phyloP scores from a whole-genome alignment of 2,113 vertebrate genomes.

The Anolis sagrei region DNA sequence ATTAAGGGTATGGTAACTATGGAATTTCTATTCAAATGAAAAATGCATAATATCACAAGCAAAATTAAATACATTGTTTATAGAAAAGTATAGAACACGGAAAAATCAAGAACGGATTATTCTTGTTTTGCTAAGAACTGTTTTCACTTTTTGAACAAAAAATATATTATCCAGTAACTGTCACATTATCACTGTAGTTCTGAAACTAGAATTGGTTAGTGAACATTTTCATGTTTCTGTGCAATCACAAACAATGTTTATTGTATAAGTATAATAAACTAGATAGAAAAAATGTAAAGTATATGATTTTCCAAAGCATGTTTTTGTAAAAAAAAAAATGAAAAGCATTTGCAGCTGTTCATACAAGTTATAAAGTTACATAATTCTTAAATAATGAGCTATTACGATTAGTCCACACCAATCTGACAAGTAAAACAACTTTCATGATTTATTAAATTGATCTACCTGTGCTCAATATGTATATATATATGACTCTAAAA shows the following conservation, averaged over 20 bases:
- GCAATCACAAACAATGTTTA: slow-evolving; percentile 33
- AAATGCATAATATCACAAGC: too few species aligned
- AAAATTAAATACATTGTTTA: not conserved
- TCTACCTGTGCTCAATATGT: slow-evolving; percentile 76
- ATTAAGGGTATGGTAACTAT: too few species aligned
- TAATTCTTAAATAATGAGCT: slow-evolving; percentile 80
- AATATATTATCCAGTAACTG: not conserved
- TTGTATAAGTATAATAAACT: slow-evolving; percentile 55
- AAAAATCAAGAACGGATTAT: not conserved
- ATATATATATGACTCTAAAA: slow-evolving; percentile 71
- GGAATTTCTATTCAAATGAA: too few species aligned
- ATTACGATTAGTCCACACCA: slow-evolving; percentile 77
- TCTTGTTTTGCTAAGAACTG: not conserved
- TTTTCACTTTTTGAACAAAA: not conserved
- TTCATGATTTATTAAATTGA: slow-evolving; percentile 79
- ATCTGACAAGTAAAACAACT: slow-evolving; percentile 77
- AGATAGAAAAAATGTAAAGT: slow-evolving; percentile 26
- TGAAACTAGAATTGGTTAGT: not conserved
- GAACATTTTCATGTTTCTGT: slow-evolving; percentile 33
- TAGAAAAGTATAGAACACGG: not conserved
- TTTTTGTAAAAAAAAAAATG: slow-evolving; percentile 66
- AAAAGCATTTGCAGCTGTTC: slow-evolving; percentile 79
- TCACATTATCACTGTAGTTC: not conserved
- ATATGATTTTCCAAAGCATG: slow-evolving; percentile 59
- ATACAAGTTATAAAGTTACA: slow-evolving; percentile 78